These are phyloP conservation scores for Tuberolachnus salignus DNA, from an alignment of 2,888 invertebrate genomes.

Conservation along the genomic window DNA sequence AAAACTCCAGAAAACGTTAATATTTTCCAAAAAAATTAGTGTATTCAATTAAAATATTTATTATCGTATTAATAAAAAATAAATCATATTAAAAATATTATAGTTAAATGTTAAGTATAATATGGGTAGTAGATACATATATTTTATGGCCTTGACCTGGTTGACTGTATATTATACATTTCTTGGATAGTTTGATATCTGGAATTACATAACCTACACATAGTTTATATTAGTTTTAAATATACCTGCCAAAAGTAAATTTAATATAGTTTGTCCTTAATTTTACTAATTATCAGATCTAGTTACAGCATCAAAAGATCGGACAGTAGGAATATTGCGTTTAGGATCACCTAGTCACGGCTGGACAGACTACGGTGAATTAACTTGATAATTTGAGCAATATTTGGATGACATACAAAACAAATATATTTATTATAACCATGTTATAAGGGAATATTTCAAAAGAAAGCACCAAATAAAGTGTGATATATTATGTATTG, in stretches of 20 bases:
- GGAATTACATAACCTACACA: background rate
- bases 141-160: background rate
- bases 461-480: slow-evolving; percentile 46
- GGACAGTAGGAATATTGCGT: slow-evolving; percentile 64
- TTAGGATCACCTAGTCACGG: slow-evolving; percentile 65
- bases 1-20: too few species aligned
- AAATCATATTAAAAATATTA: too few species aligned
- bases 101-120: too few species aligned
- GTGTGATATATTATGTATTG: slow-evolving; percentile 47
- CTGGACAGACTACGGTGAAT: slow-evolving; percentile 64
- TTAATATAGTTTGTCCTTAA: slow-evolving; percentile 41
- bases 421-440: slow-evolving; percentile 35
- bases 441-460: slow-evolving; percentile 35
- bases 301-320: slow-evolving; percentile 65
- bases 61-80: too few species aligned
- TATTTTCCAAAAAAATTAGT: too few species aligned
- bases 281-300: slow-evolving; percentile 61
- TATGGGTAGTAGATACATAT: background rate
- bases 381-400: slow-evolving; percentile 62
- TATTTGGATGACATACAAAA: slow-evolving; percentile 36
- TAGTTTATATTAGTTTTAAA: background rate
- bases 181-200: background rate
- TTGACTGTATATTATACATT: background rate
- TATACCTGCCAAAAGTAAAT: background rate
- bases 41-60: too few species aligned